Percentiles rank a stretch among this genome's conserved stretches.
phyloP scores from a whole-genome alignment of 2,797 vertebrate genomes.

The Smutsia gigantea region DNA sequence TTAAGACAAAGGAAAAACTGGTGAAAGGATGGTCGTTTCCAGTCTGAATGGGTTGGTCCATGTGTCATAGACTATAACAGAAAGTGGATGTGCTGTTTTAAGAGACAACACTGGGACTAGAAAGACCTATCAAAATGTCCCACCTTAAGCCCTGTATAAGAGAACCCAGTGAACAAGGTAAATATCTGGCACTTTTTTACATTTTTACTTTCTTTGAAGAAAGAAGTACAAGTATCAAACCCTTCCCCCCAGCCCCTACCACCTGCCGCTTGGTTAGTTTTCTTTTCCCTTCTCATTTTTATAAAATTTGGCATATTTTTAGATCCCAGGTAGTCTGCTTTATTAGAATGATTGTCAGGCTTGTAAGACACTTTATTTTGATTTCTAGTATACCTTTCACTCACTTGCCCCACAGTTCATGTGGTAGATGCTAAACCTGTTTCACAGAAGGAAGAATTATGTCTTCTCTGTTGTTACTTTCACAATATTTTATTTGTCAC shows the following conservation, averaged over 20 bases:
- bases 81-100: constrained; percentile 84
- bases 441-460: not conserved
- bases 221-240: not conserved
- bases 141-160: constrained; percentile 86
- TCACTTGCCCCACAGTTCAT: not conserved
- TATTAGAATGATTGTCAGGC: not conserved
- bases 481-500: not conserved
- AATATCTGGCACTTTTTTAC: not conserved
- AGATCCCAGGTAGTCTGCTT: not conserved
- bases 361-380: constrained; percentile 8
- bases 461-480: not conserved
- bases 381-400: not conserved
- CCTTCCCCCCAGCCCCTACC: not conserved
- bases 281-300: not conserved
- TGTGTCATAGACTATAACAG: constrained; percentile 87
- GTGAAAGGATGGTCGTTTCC: constrained; percentile 87
- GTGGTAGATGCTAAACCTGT: not conserved
- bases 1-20: constrained; percentile 86
- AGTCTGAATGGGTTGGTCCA: constrained; percentile 86
- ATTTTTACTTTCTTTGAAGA: not conserved
- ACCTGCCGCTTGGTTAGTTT: not conserved
- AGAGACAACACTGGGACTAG: constrained; percentile 83
- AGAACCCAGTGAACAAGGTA: constrained; percentile 81
- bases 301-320: not conserved
- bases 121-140: constrained; percentile 87